Percentiles rank a stretch among this genome's conserved stretches.
Conservation (phyloP, 2,113 vertebrate species). For the Apteryx owenii region DNA sequence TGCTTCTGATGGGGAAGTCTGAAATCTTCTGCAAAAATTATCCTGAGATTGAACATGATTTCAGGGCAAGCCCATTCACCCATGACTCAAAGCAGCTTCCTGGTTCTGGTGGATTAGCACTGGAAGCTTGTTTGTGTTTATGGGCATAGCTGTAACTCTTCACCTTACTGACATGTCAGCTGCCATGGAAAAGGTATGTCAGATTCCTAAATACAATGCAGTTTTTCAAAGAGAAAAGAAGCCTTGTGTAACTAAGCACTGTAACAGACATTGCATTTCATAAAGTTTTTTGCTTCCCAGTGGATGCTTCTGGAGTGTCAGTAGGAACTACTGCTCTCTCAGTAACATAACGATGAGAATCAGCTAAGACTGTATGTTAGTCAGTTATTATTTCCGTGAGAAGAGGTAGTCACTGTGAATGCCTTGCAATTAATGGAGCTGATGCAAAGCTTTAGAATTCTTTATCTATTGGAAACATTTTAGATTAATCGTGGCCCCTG, state of each 20-base stretch:
- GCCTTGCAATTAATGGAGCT: background rate
- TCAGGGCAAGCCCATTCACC: background rate
- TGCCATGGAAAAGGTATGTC: background rate
- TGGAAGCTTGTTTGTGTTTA: background rate
- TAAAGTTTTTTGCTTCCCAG: background rate
- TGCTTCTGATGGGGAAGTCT: background rate
- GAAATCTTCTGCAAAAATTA: background rate
- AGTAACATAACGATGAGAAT: background rate
- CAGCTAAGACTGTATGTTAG: background rate
- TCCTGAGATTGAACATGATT: background rate
- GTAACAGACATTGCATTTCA: background rate
- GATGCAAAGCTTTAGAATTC: background rate
- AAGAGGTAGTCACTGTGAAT: background rate
- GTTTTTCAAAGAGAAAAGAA: background rate
- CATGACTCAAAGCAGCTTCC: background rate
- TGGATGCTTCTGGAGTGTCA: background rate
- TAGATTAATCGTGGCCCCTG: background rate
- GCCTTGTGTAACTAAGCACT: background rate
- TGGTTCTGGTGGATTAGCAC: background rate
- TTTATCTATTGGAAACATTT: background rate
- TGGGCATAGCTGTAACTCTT: background rate
- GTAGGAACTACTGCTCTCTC: background rate
- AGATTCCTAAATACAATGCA: background rate
- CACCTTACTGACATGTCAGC: background rate
- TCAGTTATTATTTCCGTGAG: background rate